Evolutionary conservation across 1,140 invertebrate genomes (phyloP).

Genomic region (Galleria mellonella): DNA sequence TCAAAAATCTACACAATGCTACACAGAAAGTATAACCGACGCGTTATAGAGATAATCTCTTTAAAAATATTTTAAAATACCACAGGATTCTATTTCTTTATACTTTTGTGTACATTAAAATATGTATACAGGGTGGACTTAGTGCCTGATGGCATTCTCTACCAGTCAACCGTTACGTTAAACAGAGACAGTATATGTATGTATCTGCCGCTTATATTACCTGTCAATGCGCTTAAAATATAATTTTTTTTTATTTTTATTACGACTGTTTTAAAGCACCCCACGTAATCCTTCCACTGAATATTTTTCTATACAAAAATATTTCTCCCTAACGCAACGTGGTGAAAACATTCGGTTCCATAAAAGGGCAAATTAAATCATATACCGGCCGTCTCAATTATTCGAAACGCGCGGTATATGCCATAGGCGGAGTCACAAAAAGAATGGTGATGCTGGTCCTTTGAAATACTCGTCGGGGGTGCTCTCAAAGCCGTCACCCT

Average conservation of each 20-base stretch:
- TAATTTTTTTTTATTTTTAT: conserved; percentile 2
- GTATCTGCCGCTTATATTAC: not conserved
- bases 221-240: not conserved
- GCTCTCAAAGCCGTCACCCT: conserved; percentile 63
- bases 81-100: too few relatives aligned
- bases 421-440: conserved; percentile 52
- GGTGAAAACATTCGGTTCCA: conserved; percentile 31
- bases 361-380: conserved; percentile 67
- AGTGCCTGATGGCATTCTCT: too few relatives aligned
- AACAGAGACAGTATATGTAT: too few relatives aligned
- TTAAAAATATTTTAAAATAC: too few relatives aligned
- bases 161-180: too few relatives aligned
- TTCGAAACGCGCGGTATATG: conserved; percentile 53
- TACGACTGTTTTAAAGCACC: conserved; percentile 12
- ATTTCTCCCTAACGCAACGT: conserved; percentile 22
- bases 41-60: too few relatives aligned
- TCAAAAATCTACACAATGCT: too few relatives aligned
- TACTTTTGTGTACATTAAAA: too few relatives aligned
- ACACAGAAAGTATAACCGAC: too few relatives aligned
- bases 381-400: conserved; percentile 60
- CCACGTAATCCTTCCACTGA: conserved; percentile 26
- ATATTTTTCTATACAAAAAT: conserved; percentile 21
- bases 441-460: conserved; percentile 59
- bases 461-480: conserved; percentile 62
- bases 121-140: too few relatives aligned